Conservation (phyloP, 2,797 vertebrate genomes). For the Rhynchotus rufescens region DNA sequence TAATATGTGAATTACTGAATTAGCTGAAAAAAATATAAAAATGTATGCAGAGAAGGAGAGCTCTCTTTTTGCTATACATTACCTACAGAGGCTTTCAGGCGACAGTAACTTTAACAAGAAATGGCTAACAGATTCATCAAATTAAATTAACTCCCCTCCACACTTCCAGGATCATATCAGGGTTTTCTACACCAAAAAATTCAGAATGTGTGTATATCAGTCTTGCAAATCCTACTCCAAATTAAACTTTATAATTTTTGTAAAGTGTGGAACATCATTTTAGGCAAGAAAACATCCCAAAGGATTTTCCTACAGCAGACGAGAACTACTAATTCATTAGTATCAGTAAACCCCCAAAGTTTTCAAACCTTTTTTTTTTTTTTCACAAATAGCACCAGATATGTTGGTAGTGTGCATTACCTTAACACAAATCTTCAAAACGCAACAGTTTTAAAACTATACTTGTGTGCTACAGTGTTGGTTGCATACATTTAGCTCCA, state of each 20-base stretch:
- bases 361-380: neutral
- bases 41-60: neutral
- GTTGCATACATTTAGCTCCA: neutral
- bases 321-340: neutral
- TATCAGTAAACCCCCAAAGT: slow-evolving; percentile 23
- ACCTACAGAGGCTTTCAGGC: neutral
- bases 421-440: slow-evolving; percentile 4
- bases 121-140: neutral
- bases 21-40: slow-evolving; percentile 25
- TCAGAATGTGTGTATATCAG: neutral
- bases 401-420: neutral
- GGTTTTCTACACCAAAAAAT: neutral
- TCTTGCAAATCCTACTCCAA: neutral
- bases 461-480: neutral
- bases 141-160: neutral
- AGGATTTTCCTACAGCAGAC: slow-evolving; percentile 4
- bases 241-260: slow-evolving; percentile 25
- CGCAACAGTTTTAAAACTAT: slow-evolving; percentile 12
- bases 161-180: neutral
- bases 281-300: neutral
- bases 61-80: neutral
- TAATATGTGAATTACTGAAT: neutral
- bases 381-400: neutral
- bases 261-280: slow-evolving; percentile 15
- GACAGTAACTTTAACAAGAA: slow-evolving; percentile 11